Evolutionary conservation across 2,797 vertebrate genomes (phyloP).

Genomic region (Gallinago nigripennis): DNA sequence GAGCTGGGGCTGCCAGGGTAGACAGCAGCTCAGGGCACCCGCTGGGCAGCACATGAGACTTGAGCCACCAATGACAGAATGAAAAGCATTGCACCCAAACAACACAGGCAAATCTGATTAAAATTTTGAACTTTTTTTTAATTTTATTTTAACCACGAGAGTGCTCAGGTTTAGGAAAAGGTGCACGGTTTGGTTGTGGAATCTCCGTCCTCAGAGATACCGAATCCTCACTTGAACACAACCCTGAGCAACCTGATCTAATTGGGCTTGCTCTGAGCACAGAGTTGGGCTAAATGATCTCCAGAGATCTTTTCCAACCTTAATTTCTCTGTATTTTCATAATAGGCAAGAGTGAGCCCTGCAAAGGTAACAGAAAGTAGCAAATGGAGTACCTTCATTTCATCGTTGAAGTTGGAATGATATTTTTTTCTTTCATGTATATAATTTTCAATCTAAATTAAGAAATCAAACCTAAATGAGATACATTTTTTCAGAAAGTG

Average conservation of each 20-base stretch:
- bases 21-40: neutral
- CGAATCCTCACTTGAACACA: neutral
- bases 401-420: neutral
- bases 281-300: neutral
- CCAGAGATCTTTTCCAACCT: neutral
- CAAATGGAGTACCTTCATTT: neutral
- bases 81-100: neutral
- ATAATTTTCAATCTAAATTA: neutral
- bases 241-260: neutral
- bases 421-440: rapidly evolving
- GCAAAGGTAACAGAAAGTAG: neutral
- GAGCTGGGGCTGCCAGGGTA: neutral
- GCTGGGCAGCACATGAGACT: neutral
- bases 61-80: neutral
- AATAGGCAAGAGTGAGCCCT: neutral
- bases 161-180: neutral
- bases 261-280: neutral
- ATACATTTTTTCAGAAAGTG: neutral
- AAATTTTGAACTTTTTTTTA: neutral
- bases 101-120: neutral
- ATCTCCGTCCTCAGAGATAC: neutral
- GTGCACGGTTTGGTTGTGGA: neutral
- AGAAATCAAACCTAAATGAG: neutral
- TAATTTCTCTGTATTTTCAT: neutral
- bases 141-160: neutral